A percentile compares a stretch with the other conserved stretches of the same genome.
These are phyloP conservation scores for Phlogophora meticulosa DNA, from an alignment of 2,888 invertebrate species.

Conservation along the genomic window DNA sequence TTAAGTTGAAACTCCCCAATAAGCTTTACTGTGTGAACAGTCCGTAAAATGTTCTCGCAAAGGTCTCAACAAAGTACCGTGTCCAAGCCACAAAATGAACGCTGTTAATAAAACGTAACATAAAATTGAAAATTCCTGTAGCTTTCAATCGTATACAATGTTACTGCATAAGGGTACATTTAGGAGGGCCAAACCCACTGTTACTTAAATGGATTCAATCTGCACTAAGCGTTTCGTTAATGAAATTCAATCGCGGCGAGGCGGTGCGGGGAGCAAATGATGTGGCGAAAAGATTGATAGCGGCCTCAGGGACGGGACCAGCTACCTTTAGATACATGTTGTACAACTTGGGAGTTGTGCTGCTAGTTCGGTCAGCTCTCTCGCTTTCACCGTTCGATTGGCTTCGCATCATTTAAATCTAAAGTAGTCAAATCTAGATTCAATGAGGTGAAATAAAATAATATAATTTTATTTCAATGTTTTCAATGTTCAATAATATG, in stretches of 20 bases:
- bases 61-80: conserved; percentile 49
- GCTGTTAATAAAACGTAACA: conserved; percentile 67
- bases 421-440: background rate
- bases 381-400: conserved; percentile 16
- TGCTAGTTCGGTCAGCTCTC: conserved; percentile 48
- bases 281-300: conserved; percentile 91
- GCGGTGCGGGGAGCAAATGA: conserved; percentile 89
- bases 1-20: conserved; percentile 36
- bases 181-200: conserved; percentile 80
- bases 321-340: conserved; percentile 63
- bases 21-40: conserved; percentile 58
- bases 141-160: conserved; percentile 65
- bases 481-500: too few species aligned
- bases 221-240: conserved; percentile 90
- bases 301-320: conserved; percentile 69
- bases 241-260: conserved; percentile 89
- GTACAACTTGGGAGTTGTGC: conserved; percentile 45
- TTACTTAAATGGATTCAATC: conserved; percentile 90
- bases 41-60: conserved; percentile 50
- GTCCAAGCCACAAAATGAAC: conserved; percentile 53
- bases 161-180: conserved; percentile 76
- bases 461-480: too few species aligned
- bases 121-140: conserved; percentile 72
- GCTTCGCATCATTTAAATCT: conserved; percentile 3
- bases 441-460: too few species aligned